A percentile compares a stretch with the other conserved stretches of the same genome.
phyloP scores from a whole-genome alignment of 2,113 vertebrate species.

The Himantopus leucocephalus region DNA sequence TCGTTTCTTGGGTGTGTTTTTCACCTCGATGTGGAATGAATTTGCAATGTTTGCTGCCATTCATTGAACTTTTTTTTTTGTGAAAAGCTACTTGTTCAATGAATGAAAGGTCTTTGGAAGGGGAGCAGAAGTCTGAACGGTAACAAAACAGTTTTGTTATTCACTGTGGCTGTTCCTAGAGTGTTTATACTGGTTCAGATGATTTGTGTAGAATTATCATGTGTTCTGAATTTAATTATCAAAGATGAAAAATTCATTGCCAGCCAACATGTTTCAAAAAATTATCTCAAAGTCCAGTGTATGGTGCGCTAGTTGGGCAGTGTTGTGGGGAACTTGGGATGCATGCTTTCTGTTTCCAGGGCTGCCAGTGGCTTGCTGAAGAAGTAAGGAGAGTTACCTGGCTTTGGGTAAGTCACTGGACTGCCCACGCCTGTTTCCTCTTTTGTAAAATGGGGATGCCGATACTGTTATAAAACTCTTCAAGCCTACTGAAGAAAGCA shows the following conservation, averaged over 20 bases:
- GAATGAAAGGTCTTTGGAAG: neutral
- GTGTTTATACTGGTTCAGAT: neutral
- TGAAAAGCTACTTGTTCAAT: neutral
- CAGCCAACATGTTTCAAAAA: neutral
- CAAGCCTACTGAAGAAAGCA: neutral
- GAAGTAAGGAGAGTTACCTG: neutral
- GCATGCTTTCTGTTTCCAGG: neutral
- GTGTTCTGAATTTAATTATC: neutral
- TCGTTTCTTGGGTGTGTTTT: neutral
- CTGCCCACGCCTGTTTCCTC: neutral
- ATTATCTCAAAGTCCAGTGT: neutral
- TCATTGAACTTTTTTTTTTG: neutral
- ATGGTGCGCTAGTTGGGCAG: neutral
- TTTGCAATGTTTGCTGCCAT: neutral
- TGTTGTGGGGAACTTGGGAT: neutral
- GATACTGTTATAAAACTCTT: fast-evolving
- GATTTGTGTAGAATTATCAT: neutral
- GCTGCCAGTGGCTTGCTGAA: neutral
- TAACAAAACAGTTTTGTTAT: neutral
- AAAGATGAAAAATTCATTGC: neutral
- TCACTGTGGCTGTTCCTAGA: neutral
- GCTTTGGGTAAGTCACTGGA: fast-evolving
- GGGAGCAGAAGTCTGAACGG: neutral
- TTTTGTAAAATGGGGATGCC: neutral
- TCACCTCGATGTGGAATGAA: neutral